These are phyloP conservation scores for Penaeus chinensis DNA, from an alignment of 1,140 invertebrate species.

Conservation along the genomic window DNA sequence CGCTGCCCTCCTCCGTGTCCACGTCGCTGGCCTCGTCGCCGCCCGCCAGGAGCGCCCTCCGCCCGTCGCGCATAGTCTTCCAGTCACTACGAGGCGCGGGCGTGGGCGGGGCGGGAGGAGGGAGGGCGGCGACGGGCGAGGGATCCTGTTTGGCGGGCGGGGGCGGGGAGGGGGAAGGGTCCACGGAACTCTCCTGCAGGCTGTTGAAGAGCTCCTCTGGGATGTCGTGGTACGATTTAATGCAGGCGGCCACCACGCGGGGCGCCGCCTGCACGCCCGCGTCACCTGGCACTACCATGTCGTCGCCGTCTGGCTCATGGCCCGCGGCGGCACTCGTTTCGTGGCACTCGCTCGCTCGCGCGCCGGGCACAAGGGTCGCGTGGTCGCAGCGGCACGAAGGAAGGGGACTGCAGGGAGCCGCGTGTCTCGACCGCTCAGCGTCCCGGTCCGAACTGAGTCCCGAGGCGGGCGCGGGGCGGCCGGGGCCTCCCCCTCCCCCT, in stretches of 20 bases:
- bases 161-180: conserved; percentile 29
- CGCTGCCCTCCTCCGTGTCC: conserved; percentile 15
- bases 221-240: conserved; percentile 35
- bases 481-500: neutral
- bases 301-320: neutral
- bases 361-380: neutral
- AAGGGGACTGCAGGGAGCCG: neutral
- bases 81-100: neutral
- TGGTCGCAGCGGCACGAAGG: neutral
- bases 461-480: too few relatives aligned
- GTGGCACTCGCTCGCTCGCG: conserved; percentile 1
- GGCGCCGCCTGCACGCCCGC: conserved; percentile 25
- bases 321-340: conserved; percentile 15
- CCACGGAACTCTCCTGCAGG: conserved; percentile 50
- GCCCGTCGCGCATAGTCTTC: conserved; percentile 13
- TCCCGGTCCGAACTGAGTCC: conserved; percentile 28
- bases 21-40: conserved; percentile 19
- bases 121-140: neutral
- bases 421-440: conserved; percentile 23
- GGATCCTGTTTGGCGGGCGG: neutral
- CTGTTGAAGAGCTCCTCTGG: conserved; percentile 35
- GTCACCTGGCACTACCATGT: conserved; percentile 33
- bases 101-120: neutral
- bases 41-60: neutral
- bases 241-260: neutral